phyloP scores from a whole-genome alignment of 2,888 invertebrate genomes.

The Capitulum mitella region DNA sequence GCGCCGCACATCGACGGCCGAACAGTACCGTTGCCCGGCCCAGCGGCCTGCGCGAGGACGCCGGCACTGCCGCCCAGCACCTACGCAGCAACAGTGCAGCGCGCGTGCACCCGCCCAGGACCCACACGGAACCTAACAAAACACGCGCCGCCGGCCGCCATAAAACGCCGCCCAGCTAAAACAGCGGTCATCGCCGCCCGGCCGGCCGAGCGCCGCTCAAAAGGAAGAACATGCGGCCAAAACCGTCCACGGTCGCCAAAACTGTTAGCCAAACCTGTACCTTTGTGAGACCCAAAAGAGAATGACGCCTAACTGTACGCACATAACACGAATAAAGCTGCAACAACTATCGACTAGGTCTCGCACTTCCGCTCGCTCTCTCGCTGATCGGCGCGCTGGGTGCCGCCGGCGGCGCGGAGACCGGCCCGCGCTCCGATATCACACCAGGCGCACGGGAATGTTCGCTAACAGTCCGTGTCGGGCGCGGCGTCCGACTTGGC shows the following conservation, averaged over 20 bases:
- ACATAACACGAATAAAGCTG: constrained; percentile 20
- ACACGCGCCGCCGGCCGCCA: neutral
- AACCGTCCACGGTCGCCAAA: neutral
- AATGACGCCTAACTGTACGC: neutral
- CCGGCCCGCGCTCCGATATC: neutral
- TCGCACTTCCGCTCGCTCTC: neutral
- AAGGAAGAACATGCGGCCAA: neutral
- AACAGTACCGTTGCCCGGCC: too few relatives aligned
- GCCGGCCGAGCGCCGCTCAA: neutral
- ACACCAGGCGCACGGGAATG: constrained; percentile 1
- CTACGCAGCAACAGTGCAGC: neutral
- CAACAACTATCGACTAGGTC: constrained; percentile 14
- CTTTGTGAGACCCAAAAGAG: constrained; percentile 25
- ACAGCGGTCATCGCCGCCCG: neutral
- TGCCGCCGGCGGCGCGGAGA: neutral
- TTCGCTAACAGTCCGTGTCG: constrained; percentile 8
- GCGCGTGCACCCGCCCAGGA: too few relatives aligned
- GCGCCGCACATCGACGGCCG: too few relatives aligned
- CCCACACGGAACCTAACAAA: neutral
- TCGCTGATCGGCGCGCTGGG: neutral
- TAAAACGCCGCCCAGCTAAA: neutral
- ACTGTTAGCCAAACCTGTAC: constrained; percentile 5
- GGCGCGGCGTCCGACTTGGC: neutral
- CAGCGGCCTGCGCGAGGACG: too few relatives aligned
- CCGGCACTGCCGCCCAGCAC: too few relatives aligned